A percentile compares a stretch with the other conserved stretches of the same genome.
Conservation (phyloP, 2,113 vertebrate genomes). For the Cyprinus carpio region DNA sequence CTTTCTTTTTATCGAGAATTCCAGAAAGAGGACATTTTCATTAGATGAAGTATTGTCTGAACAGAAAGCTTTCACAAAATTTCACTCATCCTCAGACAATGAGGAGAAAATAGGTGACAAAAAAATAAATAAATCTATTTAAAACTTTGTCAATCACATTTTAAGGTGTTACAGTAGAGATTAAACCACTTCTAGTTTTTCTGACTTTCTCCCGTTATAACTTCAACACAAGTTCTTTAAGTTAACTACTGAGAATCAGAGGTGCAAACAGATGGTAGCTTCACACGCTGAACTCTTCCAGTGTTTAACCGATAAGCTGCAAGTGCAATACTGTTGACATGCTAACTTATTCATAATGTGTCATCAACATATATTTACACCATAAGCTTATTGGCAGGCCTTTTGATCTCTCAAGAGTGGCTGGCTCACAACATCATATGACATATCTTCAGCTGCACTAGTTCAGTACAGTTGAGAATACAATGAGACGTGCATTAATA, state of each 20-base stretch:
- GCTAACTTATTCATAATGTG: conserved; percentile 29
- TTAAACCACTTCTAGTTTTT: background rate
- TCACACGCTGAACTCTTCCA: conserved; percentile 12
- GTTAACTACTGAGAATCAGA: conserved; percentile 41
- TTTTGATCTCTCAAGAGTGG: conserved; percentile 30
- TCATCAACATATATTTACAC: conserved; percentile 40
- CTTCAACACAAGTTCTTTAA: conserved; percentile 3
- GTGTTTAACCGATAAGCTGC: conserved; percentile 16
- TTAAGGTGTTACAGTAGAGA: too few species aligned
- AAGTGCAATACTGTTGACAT: conserved; percentile 30
- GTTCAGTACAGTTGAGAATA: conserved; percentile 24
- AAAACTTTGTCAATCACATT: too few species aligned
- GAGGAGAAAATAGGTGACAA: too few species aligned
- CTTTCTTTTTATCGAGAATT: background rate
- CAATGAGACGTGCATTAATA: conserved; percentile 21
- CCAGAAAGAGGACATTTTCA: background rate
- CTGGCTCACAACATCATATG: conserved; percentile 37
- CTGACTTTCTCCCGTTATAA: background rate
- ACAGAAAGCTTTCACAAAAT: conserved; percentile 10
- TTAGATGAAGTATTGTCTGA: background rate
- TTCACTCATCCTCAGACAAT: too few species aligned
- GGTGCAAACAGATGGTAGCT: conserved; percentile 37
- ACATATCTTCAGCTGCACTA: conserved; percentile 23
- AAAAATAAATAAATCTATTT: too few species aligned
- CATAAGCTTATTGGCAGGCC: conserved; percentile 16